phyloP scores from a whole-genome alignment of 2,888 invertebrate genomes.

The Rutpela maculata region DNA sequence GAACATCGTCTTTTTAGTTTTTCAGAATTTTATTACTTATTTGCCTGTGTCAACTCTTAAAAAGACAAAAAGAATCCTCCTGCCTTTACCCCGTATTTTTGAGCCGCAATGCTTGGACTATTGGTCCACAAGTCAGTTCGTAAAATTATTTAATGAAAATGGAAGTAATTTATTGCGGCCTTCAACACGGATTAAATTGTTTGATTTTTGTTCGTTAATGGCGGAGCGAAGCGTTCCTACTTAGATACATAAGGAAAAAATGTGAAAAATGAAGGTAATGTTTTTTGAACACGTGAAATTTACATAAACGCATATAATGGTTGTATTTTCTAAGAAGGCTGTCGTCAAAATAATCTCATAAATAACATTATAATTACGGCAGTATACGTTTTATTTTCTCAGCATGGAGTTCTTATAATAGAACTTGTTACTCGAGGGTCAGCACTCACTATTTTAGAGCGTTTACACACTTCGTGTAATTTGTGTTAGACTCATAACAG shows the following conservation, averaged over 20 bases:
- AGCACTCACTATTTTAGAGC: conserved; percentile 57
- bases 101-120: too few species aligned
- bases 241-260: conserved; percentile 5
- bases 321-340: conserved; percentile 53
- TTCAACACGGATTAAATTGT: neutral
- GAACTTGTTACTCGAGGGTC: conserved; percentile 61
- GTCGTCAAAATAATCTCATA: conserved; percentile 59
- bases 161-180: too few species aligned
- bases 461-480: conserved; percentile 59
- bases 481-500: conserved; percentile 58
- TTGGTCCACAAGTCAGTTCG: too few species aligned
- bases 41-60: too few species aligned
- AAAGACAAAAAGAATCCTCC: too few species aligned
- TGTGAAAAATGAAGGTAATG: conserved; percentile 29
- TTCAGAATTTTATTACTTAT: too few species aligned
- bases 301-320: conserved; percentile 57
- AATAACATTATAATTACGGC: conserved; percentile 56
- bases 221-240: neutral
- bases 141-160: too few species aligned
- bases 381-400: conserved; percentile 58
- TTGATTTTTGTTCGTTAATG: conserved; percentile 24
- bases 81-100: too few species aligned
- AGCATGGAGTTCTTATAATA: conserved; percentile 55
- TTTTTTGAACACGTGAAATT: conserved; percentile 47
- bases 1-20: too few species aligned